Conservation (phyloP, 2,113 vertebrate genomes). For the Nycticebus coucang region DNA sequence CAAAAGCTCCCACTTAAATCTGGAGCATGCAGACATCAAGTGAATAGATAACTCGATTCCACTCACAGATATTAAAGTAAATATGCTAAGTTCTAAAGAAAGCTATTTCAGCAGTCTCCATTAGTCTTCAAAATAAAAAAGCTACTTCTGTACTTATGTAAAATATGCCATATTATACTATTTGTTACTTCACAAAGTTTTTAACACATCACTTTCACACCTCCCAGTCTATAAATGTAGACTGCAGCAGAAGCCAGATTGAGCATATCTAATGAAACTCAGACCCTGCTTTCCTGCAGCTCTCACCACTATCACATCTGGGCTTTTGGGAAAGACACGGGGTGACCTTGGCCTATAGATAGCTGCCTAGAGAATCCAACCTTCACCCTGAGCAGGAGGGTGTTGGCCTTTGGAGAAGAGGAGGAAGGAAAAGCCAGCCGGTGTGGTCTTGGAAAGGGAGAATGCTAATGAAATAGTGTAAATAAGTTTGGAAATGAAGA, state of each 20-base stretch:
- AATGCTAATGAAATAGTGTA: neutral
- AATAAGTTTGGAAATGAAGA: neutral
- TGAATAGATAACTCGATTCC: constrained; percentile 43
- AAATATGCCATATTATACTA: constrained; percentile 73
- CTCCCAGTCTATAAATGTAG: constrained; percentile 68
- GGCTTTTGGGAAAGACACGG: neutral
- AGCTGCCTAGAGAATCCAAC: neutral
- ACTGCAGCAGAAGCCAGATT: constrained; percentile 54
- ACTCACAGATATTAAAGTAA: constrained; percentile 39
- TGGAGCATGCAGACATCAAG: neutral
- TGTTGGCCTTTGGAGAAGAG: neutral
- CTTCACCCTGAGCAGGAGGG: neutral
- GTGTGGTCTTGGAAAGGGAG: neutral
- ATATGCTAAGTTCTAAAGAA: constrained; percentile 51
- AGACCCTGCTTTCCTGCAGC: neutral
- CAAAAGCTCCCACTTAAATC: neutral
- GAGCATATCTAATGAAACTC: constrained; percentile 17
- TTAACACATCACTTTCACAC: constrained; percentile 74
- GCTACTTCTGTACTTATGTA: constrained; percentile 75
- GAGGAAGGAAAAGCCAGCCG: neutral
- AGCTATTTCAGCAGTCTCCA: constrained; percentile 55
- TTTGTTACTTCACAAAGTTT: constrained; percentile 77
- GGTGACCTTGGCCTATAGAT: neutral
- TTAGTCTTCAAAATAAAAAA: constrained; percentile 70
- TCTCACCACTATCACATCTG: neutral